phyloP scores from a whole-genome alignment of 92 coral and sea anemone species.

The Siderastrea radians region DNA sequence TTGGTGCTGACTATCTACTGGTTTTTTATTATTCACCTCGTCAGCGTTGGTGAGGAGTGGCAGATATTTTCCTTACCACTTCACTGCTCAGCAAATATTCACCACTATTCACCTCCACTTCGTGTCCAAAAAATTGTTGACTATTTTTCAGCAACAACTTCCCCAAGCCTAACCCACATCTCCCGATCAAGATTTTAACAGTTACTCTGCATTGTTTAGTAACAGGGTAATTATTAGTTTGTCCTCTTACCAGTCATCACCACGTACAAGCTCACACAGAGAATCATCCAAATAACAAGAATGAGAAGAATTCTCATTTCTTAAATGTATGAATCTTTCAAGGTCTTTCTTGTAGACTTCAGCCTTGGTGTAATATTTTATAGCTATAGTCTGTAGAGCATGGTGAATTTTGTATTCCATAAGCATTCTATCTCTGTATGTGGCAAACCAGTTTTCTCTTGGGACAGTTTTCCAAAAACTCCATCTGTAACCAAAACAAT shows the following conservation, averaged over 20 bases:
- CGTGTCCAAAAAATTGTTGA: too few relatives aligned
- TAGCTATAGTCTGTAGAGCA: constrained; percentile 58
- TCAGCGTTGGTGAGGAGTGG: too few relatives aligned
- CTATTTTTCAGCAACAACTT: too few relatives aligned
- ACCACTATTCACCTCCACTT: too few relatives aligned
- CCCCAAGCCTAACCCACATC: too few relatives aligned
- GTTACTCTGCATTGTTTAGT: too few relatives aligned
- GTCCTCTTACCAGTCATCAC: constrained; percentile 58
- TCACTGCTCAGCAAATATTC: too few relatives aligned
- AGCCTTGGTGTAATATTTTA: constrained; percentile 65
- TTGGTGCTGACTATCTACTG: too few relatives aligned
- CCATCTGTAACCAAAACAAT: constrained; percentile 66
- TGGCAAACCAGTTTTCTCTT: constrained; percentile 63
- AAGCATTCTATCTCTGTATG: constrained; percentile 69
- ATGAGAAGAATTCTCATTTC: constrained; percentile 28
- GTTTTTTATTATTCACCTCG: too few relatives aligned
- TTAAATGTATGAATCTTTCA: constrained; percentile 33
- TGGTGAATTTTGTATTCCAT: constrained; percentile 52
- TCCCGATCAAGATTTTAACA: too few relatives aligned
- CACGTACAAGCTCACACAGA: constrained; percentile 53
- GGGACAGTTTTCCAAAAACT: constrained; percentile 68
- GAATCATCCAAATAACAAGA: constrained; percentile 34
- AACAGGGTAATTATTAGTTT: too few relatives aligned
- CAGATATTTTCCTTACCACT: too few relatives aligned
- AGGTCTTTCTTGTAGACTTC: constrained; percentile 72